A percentile compares a stretch with the other conserved stretches of the same genome.
phyloP scores from a whole-genome alignment of 2,113 vertebrate species.

The Rhodinocichla rosea region DNA sequence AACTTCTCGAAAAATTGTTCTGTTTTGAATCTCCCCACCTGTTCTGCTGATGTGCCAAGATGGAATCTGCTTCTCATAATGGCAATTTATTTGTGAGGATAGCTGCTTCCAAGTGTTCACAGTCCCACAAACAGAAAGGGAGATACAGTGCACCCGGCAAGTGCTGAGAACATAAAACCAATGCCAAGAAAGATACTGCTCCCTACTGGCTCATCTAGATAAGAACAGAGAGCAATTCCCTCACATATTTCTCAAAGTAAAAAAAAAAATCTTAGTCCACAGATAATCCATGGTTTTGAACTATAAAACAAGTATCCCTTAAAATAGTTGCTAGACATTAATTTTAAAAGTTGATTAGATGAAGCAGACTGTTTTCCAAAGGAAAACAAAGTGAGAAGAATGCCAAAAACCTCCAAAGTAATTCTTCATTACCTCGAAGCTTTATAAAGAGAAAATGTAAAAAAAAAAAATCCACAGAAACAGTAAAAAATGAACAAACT shows the following conservation, averaged over 20 bases:
- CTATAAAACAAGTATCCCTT: neutral
- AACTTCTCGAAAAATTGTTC: neutral
- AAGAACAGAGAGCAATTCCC: neutral
- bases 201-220: constrained; percentile 48
- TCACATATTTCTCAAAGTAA: neutral
- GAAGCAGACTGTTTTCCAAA: neutral
- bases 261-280: neutral
- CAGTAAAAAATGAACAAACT: neutral
- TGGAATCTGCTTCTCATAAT: constrained; percentile 50
- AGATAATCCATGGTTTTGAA: neutral
- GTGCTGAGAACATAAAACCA: constrained; percentile 1
- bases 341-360: neutral
- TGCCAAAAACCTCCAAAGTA: neutral
- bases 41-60: constrained; percentile 56
- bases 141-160: constrained; percentile 10
- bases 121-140: constrained; percentile 33
- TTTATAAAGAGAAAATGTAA: neutral
- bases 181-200: constrained; percentile 66
- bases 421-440: neutral
- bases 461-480: neutral
- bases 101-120: constrained; percentile 53
- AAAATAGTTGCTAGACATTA: neutral
- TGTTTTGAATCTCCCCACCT: constrained; percentile 49
- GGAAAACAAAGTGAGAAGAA: neutral
- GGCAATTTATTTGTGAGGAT: constrained; percentile 59